phyloP scores from a whole-genome alignment of 2,797 vertebrate genomes.

The Centropyge bicolor region DNA sequence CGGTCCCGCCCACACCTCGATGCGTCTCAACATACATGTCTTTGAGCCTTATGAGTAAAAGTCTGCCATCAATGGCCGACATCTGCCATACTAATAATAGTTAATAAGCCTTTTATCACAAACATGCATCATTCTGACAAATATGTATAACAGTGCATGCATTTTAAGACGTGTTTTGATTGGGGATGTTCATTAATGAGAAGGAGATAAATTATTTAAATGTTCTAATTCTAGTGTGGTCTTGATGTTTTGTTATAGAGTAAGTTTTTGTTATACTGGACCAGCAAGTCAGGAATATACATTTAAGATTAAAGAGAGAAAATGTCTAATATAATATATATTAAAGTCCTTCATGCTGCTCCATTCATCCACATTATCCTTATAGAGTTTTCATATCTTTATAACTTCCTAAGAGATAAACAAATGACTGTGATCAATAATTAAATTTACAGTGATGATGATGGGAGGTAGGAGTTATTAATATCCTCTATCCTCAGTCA shows the following conservation, averaged over 20 bases:
- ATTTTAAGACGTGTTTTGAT: slow-evolving; percentile 5
- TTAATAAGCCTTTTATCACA: slow-evolving; percentile 14
- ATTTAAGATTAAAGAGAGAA: slow-evolving; percentile 28
- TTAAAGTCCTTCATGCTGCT: slow-evolving; percentile 1
- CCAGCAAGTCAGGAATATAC: background rate
- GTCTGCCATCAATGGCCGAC: slow-evolving; percentile 6
- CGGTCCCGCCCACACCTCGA: slow-evolving; percentile 31
- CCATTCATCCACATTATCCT: slow-evolving; percentile 14
- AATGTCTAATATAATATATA: slow-evolving; percentile 33
- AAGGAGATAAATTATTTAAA: slow-evolving; percentile 18
- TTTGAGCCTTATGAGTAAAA: slow-evolving; percentile 25
- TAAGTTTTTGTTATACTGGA: background rate
- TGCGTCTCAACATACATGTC: slow-evolving; percentile 17
- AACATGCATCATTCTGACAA: slow-evolving; percentile 12
- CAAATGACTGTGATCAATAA: slow-evolving; percentile 17
- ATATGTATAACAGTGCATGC: background rate
- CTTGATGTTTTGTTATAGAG: background rate
- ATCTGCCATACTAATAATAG: slow-evolving; percentile 23
- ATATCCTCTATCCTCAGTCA: slow-evolving; percentile 27
- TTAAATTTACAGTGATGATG: background rate
- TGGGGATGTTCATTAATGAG: slow-evolving; percentile 2
- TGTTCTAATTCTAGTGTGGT: background rate
- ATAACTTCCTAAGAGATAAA: slow-evolving; percentile 30
- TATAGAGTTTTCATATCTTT: background rate
- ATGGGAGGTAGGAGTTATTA: slow-evolving; percentile 19